These are phyloP conservation scores for Ursus arctos DNA, from an alignment of 2,113 vertebrate genomes.

Conservation along the genomic window DNA sequence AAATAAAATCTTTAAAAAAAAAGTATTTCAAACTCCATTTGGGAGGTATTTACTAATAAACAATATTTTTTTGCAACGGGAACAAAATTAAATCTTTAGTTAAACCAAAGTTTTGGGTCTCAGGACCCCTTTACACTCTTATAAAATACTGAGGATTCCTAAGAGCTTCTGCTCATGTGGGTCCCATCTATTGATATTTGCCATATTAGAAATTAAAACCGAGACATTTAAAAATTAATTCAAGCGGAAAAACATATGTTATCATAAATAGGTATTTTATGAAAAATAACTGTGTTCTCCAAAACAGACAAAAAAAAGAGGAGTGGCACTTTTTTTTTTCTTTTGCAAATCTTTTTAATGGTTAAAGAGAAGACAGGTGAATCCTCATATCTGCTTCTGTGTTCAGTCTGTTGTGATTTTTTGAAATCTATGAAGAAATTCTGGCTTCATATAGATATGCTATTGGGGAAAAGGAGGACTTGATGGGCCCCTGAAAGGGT, in stretches of 20 bases:
- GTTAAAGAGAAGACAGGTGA: not conserved
- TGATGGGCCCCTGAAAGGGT: not conserved
- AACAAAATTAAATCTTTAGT: not conserved
- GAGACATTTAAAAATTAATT: conserved; percentile 43
- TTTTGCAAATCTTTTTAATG: not conserved
- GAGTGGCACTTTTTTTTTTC: not conserved
- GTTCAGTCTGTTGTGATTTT: not conserved
- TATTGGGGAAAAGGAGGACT: not conserved
- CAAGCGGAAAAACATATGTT: not conserved
- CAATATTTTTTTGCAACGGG: not conserved
- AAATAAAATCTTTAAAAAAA: no score
- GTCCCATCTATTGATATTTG: not conserved
- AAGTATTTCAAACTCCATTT: conserved; percentile 19
- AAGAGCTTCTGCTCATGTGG: not conserved
- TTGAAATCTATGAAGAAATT: not conserved
- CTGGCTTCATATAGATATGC: not conserved
- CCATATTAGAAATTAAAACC: not conserved
- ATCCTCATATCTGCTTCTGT: conserved; percentile 1
- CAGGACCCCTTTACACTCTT: not conserved
- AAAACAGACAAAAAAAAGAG: not conserved
- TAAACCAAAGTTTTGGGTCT: not conserved
- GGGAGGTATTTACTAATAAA: not conserved
- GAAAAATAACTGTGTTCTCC: not conserved
- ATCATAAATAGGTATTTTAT: not conserved
- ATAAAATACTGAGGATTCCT: not conserved